Conservation (phyloP, 1,140 invertebrate species). For the Hypothenemus hampei region DNA sequence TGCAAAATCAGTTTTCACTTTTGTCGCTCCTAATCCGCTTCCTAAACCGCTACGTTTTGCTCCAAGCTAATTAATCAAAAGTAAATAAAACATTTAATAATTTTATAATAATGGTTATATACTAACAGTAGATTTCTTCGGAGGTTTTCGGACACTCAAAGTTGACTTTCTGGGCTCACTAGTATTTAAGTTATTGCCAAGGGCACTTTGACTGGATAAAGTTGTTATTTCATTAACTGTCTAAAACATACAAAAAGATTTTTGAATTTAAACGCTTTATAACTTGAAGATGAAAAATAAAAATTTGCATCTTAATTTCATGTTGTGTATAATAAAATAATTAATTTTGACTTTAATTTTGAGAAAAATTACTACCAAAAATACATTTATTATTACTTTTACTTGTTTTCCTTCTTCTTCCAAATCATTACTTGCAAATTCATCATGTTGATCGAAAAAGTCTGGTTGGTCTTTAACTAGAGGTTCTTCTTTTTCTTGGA, state of each 20-base stretch:
- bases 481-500: constrained; percentile 48
- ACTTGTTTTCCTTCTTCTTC: neutral
- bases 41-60: constrained; percentile 79
- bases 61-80: constrained; percentile 57
- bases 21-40: constrained; percentile 91
- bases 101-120: neutral
- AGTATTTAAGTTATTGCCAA: constrained; percentile 19
- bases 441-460: constrained; percentile 75
- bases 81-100: neutral
- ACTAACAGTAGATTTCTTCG: constrained; percentile 58
- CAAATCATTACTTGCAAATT: constrained; percentile 30
- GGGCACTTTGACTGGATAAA: neutral
- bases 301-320: no score
- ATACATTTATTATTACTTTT: constrained; percentile 8
- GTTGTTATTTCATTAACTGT: no score
- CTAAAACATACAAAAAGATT: no score
- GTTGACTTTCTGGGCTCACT: constrained; percentile 60
- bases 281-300: no score
- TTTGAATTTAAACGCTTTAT: no score
- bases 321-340: neutral
- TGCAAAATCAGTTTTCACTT: constrained; percentile 91
- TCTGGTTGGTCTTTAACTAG: constrained; percentile 64
- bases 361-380: neutral
- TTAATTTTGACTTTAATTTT: neutral
- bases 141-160: constrained; percentile 64